Base-by-base conservation (phyloP, 2,888 invertebrate genomes). In the Troides oblongomaculatus region DNA sequence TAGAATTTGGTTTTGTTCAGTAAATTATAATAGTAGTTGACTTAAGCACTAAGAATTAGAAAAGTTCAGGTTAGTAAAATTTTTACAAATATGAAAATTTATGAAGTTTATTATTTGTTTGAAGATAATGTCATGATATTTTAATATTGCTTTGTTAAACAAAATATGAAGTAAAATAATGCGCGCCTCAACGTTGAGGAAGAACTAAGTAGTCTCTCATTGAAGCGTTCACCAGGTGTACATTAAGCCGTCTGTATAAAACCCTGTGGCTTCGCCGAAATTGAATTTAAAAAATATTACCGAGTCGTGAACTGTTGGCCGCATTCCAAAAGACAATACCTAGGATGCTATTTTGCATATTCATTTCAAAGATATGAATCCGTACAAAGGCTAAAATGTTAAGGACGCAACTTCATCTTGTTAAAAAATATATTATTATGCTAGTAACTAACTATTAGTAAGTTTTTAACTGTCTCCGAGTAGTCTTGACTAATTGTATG, bases 251-350 rank as follows among this genome's bases (percentile, higher is more conserved):
- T 84, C 85, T 85, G 86, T 86, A 88, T 89, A 88, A 85, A 86
- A 86, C 82, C 79, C 84, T 89, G 90, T 87, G 89, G 90, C 89
- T 89, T 87, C 85, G 86, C 87, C 86, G 88, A 91, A 92, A 92
- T 92, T 92, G 91, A 92, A 92, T 92, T 92, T 90, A 89, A 92
- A 92, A 92, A 92, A 92, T 92, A 92, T 92, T 89, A 90, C 91
- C 87, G 79, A 85, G 84, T 86, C 86, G 84, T 84, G 86, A 84
- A 88, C 83, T 82, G 84, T 90, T 92, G 92, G 92, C 90, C 79
- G 83, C 84, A 80, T 82, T 90, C 92, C 91, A 92, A 89, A 85
- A 92, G 89, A 92, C 90, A 91, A 90, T 80, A 80, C 76, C 73
- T 85, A 88, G 84, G 82, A 78, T 79, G 77, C 81, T 83, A 82